phyloP scores from a whole-genome alignment of 2,888 invertebrate species.

The Argyresthia albistria region DNA sequence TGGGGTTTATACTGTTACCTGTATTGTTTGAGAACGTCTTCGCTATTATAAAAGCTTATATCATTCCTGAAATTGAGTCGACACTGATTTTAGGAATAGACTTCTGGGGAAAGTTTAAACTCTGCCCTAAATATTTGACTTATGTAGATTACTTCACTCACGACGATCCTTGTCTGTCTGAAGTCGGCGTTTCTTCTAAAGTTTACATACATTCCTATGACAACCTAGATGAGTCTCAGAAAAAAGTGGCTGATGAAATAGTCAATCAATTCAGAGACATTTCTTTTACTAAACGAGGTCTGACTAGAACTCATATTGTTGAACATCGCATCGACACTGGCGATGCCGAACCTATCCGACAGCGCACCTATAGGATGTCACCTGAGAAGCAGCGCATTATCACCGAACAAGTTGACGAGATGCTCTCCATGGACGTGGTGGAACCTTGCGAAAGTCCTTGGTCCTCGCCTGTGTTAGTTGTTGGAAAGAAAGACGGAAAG shows the following conservation, averaged over 20 bases:
- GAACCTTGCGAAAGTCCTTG: slow-evolving; percentile 14
- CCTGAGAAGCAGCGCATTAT: slow-evolving; percentile 12
- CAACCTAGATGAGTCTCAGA: slow-evolving; percentile 5
- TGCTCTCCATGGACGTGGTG: neutral
- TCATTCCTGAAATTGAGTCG: slow-evolving; percentile 10
- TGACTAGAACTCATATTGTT: slow-evolving; percentile 15
- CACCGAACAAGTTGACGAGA: neutral
- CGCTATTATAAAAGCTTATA: slow-evolving; percentile 10
- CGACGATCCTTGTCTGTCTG: neutral
- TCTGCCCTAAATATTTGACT: slow-evolving; percentile 9
- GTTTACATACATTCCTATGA: slow-evolving; percentile 4
- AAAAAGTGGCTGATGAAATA: slow-evolving; percentile 6
- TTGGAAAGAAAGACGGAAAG: slow-evolving; percentile 10
- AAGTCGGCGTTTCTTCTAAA: neutral
- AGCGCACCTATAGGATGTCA: slow-evolving; percentile 14
- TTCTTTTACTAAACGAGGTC: slow-evolving; percentile 10
- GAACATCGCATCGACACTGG: slow-evolving; percentile 18
- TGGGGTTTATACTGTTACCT: slow-evolving; percentile 9
- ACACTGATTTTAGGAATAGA: slow-evolving; percentile 13
- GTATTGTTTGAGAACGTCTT: slow-evolving; percentile 9
- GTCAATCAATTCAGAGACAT: slow-evolving; percentile 11
- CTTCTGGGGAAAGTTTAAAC: slow-evolving; percentile 12
- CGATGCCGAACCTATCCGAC: slow-evolving; percentile 14
- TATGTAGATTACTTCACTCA: neutral
- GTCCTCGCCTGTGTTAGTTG: slow-evolving; percentile 13